Conservation (phyloP, 35 echinoderm and acorn worm species). For the Hemicentrotus pulcherrimus region DNA sequence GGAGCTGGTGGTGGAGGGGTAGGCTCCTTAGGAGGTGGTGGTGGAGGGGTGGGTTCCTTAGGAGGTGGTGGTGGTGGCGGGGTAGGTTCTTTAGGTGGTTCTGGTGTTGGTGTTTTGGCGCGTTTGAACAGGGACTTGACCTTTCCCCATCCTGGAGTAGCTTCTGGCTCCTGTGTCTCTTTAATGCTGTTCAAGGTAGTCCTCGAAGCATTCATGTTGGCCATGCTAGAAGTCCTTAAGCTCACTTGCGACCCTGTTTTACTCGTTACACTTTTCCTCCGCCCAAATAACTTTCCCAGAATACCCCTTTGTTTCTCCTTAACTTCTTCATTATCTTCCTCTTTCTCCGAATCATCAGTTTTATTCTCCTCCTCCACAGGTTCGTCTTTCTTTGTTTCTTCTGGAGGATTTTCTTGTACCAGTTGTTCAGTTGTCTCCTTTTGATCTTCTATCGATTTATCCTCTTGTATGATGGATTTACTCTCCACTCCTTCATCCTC, state of each 20-base stretch:
- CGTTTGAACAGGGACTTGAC: constrained; percentile 32
- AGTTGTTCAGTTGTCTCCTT: not conserved
- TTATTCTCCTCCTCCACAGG: not conserved
- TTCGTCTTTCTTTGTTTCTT: not conserved
- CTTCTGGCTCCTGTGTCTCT: not conserved
- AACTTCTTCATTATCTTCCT: constrained; percentile 15
- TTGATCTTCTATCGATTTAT: not conserved
- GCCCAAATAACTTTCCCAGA: not conserved
- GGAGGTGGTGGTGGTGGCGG: not conserved
- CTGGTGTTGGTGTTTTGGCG: not conserved
- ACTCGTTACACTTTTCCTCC: not conserved
- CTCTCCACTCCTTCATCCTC: not conserved
- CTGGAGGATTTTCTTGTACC: not conserved
- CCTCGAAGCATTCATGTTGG: constrained; percentile 19
- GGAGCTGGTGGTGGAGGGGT: not conserved
- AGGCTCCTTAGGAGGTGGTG: not conserved
- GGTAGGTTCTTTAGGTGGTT: not conserved
- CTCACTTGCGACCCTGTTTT: not conserved
- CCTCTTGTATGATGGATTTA: not conserved
- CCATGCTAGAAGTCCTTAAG: not conserved
- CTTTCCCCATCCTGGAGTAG: not conserved
- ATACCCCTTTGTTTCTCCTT: constrained; percentile 37
- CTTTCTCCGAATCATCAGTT: not conserved
- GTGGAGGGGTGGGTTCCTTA: constrained; percentile 26
- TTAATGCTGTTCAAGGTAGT: constrained; percentile 7